phyloP scores from a whole-genome alignment of 2,888 invertebrate species.

The Xanthia togata region DNA sequence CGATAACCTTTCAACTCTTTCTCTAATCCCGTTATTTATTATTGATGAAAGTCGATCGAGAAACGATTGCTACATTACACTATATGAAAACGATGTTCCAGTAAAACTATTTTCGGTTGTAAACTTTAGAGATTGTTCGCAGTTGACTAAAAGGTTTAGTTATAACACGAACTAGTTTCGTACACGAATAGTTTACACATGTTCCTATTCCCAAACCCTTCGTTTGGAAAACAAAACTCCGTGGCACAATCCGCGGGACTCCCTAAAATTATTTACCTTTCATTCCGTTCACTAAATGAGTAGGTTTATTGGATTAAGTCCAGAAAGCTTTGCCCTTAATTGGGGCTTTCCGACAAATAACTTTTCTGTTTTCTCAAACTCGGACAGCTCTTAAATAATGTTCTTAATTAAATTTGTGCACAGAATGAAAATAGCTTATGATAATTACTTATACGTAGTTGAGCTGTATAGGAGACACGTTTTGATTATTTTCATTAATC shows the following conservation, averaged over 20 bases:
- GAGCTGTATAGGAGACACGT: slow-evolving; percentile 18
- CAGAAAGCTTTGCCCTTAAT: slow-evolving; percentile 89
- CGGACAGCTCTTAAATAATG: slow-evolving; percentile 88
- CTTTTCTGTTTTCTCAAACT: slow-evolving; percentile 89
- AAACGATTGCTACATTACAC: slow-evolving; percentile 22
- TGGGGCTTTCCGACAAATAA: slow-evolving; percentile 89
- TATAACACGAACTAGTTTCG: slow-evolving; percentile 48
- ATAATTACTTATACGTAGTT: slow-evolving; percentile 67
- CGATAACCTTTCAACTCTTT: neutral
- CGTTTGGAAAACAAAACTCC: slow-evolving; percentile 75
- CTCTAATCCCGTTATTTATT: neutral
- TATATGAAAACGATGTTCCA: slow-evolving; percentile 24
- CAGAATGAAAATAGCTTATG: slow-evolving; percentile 78
- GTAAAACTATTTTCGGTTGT: slow-evolving; percentile 64
- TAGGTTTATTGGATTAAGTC: slow-evolving; percentile 90
- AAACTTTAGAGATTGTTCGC: slow-evolving; percentile 41
- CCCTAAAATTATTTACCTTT: slow-evolving; percentile 89
- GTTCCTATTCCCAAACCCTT: slow-evolving; percentile 67
- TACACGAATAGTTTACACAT: slow-evolving; percentile 62
- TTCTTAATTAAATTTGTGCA: slow-evolving; percentile 86
- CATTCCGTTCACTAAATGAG: slow-evolving; percentile 89
- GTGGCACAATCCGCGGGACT: slow-evolving; percentile 75
- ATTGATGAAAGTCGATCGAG: neutral
- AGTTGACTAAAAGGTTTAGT: slow-evolving; percentile 55
- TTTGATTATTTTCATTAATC: slow-evolving; percentile 55